Conservation (phyloP, 2,113 vertebrate genomes). For the Cariama cristata region DNA sequence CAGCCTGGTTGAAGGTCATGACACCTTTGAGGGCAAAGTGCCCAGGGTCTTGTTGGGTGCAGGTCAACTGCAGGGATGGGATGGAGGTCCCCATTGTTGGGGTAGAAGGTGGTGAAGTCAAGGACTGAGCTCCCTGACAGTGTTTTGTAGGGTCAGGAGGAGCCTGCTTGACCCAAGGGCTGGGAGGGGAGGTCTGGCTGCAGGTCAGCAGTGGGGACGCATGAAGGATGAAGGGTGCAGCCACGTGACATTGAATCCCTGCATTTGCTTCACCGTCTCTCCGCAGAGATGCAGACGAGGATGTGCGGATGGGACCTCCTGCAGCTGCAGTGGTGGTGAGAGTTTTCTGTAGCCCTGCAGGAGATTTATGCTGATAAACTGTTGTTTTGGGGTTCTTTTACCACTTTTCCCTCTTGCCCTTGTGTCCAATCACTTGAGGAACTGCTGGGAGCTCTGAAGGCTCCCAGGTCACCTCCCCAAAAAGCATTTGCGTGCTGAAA, state of each 20-base stretch:
- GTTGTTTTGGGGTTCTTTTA: background rate
- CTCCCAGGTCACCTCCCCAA: background rate
- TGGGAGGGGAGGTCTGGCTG: background rate
- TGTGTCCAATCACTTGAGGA: background rate
- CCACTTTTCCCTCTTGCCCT: background rate
- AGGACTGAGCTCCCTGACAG: background rate
- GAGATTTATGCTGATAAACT: background rate
- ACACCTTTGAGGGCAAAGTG: conserved; percentile 19
- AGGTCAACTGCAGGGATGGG: background rate
- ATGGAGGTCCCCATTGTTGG: background rate
- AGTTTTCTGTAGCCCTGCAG: background rate
- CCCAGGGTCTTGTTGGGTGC: background rate
- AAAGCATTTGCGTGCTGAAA: background rate
- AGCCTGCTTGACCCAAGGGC: background rate
- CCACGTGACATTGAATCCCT: fast-evolving
- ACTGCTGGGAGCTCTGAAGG: background rate
- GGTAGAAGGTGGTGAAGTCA: background rate
- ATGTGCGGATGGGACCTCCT: background rate
- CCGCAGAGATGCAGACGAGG: background rate
- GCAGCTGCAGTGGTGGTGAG: background rate
- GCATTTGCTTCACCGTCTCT: fast-evolving
- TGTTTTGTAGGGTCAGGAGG: background rate
- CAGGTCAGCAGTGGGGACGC: background rate
- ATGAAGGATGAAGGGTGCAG: background rate
- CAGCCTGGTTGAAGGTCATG: background rate